Evolutionary conservation across 2,797 vertebrate genomes (phyloP), one percentile per base, ranked within the genome.

Genomic region (Diplodus puntazzo): DNA sequence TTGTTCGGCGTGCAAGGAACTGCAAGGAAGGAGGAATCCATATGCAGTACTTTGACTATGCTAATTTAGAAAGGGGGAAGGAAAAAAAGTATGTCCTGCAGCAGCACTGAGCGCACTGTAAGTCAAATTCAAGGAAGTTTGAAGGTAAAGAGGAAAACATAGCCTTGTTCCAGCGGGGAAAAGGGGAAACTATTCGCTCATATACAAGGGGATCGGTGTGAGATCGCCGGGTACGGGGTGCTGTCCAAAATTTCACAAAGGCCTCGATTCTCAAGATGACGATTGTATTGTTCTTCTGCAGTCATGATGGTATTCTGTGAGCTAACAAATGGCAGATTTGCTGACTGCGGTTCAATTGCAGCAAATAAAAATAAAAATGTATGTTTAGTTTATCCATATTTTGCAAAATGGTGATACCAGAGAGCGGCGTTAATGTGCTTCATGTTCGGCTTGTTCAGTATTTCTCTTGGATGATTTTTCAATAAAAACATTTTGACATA

Each of bases 91-190:
- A 5, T 69, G 70, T 69, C 78, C 50, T 65, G 71, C 21, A 13
- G 60, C 27, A 39, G 71, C 68, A 78, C 79, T 39, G 48, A 83
- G 69, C 34, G 60, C 45, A 27, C 78, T 77, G 78, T 75, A 79
- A 90, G 88, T 88, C 77, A 61, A 82, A 89, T 88, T 77, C 73
- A 54, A 60, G 64, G 64, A 82, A 85, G 82, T 93, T 89, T 65
- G 88, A 90, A 89, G 85, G 81, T 50, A 82, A 55, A 61, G 16
- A 64, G 58, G 76, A 64, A 87, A 78, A 69, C 55, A 69, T 21
- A 46, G 42, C 46, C 68, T 66, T 78, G 70, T 80, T 63, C 63
- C 53, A 5, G 1, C 5, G 30, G 25, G 17, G 71, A 82, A 62
- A 45, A 59, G 66, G 39, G 39, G 21, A 64, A 88, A 89, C 86